A percentile compares a stretch with the other conserved stretches of the same genome.
Conservation (phyloP, 1,140 invertebrate genomes). For the Caenorhabditis latens region DNA sequence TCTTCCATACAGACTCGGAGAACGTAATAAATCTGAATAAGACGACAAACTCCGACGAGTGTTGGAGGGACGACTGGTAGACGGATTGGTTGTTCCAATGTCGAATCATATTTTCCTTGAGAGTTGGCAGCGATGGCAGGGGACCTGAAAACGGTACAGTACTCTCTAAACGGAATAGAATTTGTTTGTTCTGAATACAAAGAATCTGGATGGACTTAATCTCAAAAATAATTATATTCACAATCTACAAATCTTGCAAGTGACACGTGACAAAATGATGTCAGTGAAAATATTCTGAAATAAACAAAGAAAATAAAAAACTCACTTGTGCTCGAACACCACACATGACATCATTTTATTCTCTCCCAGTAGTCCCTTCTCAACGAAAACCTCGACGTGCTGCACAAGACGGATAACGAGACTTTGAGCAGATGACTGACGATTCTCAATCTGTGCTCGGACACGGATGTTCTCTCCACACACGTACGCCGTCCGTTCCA, state of each 20-base stretch:
- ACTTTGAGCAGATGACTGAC: constrained; percentile 84
- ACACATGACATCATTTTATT: constrained; percentile 84
- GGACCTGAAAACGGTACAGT: constrained; percentile 68
- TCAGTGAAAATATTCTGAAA: neutral
- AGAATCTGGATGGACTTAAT: too few relatives aligned
- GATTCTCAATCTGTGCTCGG: constrained; percentile 85
- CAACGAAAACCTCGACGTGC: constrained; percentile 87
- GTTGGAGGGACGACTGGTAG: constrained; percentile 87
- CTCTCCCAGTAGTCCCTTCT: constrained; percentile 85
- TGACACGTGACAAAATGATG: constrained; percentile 5
- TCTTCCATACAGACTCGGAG: constrained; percentile 82
- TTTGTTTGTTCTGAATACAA: too few relatives aligned
- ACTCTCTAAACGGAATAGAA: neutral
- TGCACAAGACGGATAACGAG: constrained; percentile 84
- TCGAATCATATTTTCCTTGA: constrained; percentile 81
- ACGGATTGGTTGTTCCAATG: constrained; percentile 80
- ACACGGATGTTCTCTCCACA: constrained; percentile 86
- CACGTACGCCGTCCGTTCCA: constrained; percentile 86
- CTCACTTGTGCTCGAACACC: constrained; percentile 83
- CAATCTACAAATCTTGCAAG: neutral
- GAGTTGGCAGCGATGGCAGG: constrained; percentile 69
- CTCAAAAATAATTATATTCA: neutral
- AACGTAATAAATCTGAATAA: constrained; percentile 87
- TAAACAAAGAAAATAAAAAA: constrained; percentile 13
- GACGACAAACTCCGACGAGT: constrained; percentile 84